phyloP scores from a whole-genome alignment of 2,888 invertebrate genomes.

The Sphecodes monilicornis region DNA sequence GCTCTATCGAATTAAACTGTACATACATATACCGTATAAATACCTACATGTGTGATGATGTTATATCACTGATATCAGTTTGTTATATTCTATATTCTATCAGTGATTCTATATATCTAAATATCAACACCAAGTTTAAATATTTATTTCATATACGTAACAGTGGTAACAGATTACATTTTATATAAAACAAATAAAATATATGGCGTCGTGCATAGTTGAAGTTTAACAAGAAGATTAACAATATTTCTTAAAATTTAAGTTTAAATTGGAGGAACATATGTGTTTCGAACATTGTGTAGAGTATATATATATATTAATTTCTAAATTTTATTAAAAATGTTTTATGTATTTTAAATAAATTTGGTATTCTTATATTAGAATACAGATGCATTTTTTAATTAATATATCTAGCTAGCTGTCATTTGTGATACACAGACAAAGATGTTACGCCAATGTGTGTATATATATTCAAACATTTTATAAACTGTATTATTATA shows the following conservation, averaged over 20 bases:
- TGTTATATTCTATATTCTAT: not conserved
- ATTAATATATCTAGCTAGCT: not conserved
- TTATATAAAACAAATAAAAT: not conserved
- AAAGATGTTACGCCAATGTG: no score
- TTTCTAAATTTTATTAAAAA: not conserved
- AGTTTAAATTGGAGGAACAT: not conserved
- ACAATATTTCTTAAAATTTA: not conserved
- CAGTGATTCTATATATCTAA: not conserved
- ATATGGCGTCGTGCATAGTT: not conserved
- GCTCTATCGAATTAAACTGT: slow-evolving; percentile 27
- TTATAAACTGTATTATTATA: no score
- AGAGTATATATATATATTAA: not conserved
- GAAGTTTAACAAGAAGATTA: not conserved
- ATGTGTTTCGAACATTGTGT: no score
- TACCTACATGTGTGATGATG: not conserved
- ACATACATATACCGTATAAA: not conserved
- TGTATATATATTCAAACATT: no score
- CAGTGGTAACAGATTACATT: not conserved
- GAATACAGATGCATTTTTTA: not conserved
- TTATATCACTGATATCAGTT: no score
- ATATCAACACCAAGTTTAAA: not conserved
- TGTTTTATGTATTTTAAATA: not conserved
- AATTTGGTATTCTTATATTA: not conserved
- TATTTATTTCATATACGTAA: not conserved
- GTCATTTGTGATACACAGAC: no score